Percentiles rank a stretch among this genome's conserved stretches.
These are phyloP conservation scores for Sebastes kiyomatsui DNA, from an alignment of 2,797 vertebrate genomes.

Conservation along the genomic window DNA sequence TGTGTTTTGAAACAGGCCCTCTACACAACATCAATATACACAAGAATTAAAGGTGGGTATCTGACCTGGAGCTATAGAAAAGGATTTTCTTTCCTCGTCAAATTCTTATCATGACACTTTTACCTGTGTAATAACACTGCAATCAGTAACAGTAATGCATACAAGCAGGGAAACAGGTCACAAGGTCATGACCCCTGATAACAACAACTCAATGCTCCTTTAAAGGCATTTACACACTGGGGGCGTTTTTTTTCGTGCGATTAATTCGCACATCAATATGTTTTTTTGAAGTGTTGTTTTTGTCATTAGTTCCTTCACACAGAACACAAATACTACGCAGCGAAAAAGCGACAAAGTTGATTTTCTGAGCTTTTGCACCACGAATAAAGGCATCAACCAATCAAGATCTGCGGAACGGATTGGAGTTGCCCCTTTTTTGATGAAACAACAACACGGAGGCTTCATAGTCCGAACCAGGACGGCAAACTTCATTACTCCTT, in stretches of 20 bases:
- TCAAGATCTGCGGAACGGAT: not conserved
- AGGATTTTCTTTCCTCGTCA: conserved; percentile 28
- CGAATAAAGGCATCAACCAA: not conserved
- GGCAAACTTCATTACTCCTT: not conserved
- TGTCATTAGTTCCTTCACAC: not conserved
- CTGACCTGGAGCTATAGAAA: conserved; percentile 59
- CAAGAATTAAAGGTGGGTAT: conserved; percentile 47
- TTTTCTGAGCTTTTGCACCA: not conserved
- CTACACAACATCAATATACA: conserved; percentile 64
- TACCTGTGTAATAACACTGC: conserved; percentile 73
- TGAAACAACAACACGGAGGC: not conserved
- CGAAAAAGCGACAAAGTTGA: no score
- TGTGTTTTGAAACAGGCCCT: conserved; percentile 63
- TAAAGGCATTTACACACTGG: not conserved
- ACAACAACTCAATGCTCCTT: conserved; percentile 8
- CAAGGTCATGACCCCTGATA: not conserved
- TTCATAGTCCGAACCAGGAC: not conserved
- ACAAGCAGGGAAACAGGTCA: conserved; percentile 16
- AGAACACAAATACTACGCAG: fast-evolving
- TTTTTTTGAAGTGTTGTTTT: not conserved
- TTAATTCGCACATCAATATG: not conserved
- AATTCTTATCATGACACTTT: conserved; percentile 38
- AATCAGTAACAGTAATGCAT: conserved; percentile 54
- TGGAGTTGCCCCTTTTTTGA: not conserved
- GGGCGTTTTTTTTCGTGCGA: not conserved